phyloP scores from a whole-genome alignment of 2,888 invertebrate species.

The Hydriomena furcata region DNA sequence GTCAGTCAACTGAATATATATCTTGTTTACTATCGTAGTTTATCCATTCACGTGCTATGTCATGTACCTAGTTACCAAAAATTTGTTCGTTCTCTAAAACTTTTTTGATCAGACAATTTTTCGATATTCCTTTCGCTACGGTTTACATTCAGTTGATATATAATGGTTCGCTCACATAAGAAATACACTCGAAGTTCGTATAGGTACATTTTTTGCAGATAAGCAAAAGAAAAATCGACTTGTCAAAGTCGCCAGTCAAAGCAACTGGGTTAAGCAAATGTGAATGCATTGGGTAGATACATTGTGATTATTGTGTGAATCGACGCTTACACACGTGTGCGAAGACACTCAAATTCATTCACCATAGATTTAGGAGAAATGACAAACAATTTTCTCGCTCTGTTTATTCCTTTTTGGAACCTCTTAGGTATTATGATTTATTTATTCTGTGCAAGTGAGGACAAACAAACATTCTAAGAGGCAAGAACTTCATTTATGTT shows the following conservation, averaged over 20 bases:
- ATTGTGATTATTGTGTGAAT: conserved; percentile 48
- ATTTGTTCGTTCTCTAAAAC: no score
- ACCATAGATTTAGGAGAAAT: conserved; percentile 29
- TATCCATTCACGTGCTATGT: no score
- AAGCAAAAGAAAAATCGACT: conserved; percentile 13
- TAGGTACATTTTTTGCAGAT: conserved; percentile 2
- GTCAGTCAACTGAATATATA: no score
- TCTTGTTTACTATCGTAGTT: no score
- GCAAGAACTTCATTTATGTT: no score
- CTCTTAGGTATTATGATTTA: conserved; percentile 8
- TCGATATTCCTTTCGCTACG: no score
- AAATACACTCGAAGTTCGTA: neutral
- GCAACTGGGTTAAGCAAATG: conserved; percentile 52
- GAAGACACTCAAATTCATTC: conserved; percentile 37
- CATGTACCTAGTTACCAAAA: no score
- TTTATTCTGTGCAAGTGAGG: neutral
- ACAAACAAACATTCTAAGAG: neutral
- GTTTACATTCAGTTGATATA: no score
- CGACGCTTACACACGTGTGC: conserved; percentile 63
- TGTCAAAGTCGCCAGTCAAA: conserved; percentile 5
- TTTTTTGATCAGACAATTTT: no score
- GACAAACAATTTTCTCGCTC: conserved; percentile 63
- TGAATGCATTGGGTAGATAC: conserved; percentile 57
- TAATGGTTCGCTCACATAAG: neutral
- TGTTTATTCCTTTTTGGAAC: conserved; percentile 52